These are phyloP conservation scores for Dendrolimus punctatus DNA, from an alignment of 1,140 invertebrate species.

Conservation along the genomic window DNA sequence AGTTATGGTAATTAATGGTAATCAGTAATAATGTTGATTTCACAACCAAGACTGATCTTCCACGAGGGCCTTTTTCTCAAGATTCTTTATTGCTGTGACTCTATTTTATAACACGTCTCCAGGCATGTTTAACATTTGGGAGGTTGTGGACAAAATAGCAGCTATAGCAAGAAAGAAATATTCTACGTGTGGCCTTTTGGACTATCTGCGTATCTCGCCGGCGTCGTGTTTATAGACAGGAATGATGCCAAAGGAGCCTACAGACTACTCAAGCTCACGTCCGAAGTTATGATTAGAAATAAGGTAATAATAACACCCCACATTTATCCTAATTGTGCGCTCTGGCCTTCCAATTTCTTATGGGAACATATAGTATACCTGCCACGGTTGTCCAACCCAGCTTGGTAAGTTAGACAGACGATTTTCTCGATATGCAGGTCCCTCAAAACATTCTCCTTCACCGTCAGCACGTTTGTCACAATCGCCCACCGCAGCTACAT, in stretches of 20 bases:
- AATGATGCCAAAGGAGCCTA: conserved; percentile 84
- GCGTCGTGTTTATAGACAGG: conserved; percentile 92
- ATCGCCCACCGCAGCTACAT: no score
- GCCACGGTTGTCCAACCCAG: no score
- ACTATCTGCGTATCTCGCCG: conserved; percentile 89
- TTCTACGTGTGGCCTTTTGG: conserved; percentile 94
- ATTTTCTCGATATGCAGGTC: no score
- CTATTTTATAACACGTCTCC: conserved; percentile 15
- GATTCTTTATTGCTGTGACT: neutral
- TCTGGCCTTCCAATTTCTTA: no score
- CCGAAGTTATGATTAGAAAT: conserved; percentile 79
- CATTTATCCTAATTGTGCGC: no score
- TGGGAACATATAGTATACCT: no score
- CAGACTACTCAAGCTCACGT: conserved; percentile 78
- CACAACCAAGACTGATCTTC: no score
- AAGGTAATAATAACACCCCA: conserved; percentile 72
- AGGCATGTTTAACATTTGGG: conserved; percentile 91
- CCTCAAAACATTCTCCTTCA: no score
- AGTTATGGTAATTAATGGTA: no score
- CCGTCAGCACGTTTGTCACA: no score
- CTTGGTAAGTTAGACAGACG: no score
- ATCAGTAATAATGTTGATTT: no score
- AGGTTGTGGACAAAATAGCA: conserved; percentile 85
- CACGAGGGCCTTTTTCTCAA: neutral
- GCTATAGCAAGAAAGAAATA: conserved; percentile 91